These are phyloP conservation scores for Calliopsis andreniformis DNA, from an alignment of 1,140 invertebrate species.

Conservation along the genomic window DNA sequence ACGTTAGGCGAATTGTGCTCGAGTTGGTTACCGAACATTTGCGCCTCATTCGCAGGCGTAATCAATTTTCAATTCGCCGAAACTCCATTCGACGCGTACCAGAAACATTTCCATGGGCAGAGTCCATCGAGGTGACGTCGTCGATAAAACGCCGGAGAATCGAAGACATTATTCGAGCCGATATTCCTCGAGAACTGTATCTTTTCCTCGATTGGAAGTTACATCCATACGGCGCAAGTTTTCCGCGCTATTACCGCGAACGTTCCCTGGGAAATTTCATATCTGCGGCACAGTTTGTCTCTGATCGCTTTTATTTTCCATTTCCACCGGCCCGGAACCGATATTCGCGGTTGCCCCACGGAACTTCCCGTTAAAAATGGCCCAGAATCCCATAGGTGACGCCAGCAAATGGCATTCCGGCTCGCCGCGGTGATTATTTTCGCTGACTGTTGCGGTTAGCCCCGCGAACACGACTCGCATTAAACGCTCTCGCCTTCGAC, in stretches of 20 bases:
- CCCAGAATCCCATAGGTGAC: conserved; percentile 11
- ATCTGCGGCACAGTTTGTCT: neutral
- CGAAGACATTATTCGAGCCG: too few relatives aligned
- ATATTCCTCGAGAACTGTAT: too few relatives aligned
- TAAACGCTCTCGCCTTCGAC: conserved; percentile 14
- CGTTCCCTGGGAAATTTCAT: neutral
- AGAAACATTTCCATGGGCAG: too few relatives aligned
- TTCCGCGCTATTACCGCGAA: neutral
- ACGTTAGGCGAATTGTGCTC: too few relatives aligned
- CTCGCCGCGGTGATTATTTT: conserved; percentile 20
- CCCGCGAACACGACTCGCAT: conserved; percentile 10
- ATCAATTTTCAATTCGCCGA: neutral
- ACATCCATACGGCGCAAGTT: neutral
- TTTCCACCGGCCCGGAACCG: neutral
- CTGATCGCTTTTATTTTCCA: neutral
- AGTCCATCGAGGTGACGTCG: too few relatives aligned
- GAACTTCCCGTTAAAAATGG: conserved; percentile 22
- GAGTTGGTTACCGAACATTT: neutral
- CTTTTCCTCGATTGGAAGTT: too few relatives aligned
- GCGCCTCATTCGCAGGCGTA: neutral
- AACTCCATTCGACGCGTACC: neutral
- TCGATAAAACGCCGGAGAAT: too few relatives aligned
- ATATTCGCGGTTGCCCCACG: conserved; percentile 8
- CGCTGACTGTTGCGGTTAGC: conserved; percentile 22
- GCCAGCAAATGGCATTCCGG: neutral